Evolutionary conservation across 1,140 invertebrate species (phyloP).

Genomic region (Ladona fulva): DNA sequence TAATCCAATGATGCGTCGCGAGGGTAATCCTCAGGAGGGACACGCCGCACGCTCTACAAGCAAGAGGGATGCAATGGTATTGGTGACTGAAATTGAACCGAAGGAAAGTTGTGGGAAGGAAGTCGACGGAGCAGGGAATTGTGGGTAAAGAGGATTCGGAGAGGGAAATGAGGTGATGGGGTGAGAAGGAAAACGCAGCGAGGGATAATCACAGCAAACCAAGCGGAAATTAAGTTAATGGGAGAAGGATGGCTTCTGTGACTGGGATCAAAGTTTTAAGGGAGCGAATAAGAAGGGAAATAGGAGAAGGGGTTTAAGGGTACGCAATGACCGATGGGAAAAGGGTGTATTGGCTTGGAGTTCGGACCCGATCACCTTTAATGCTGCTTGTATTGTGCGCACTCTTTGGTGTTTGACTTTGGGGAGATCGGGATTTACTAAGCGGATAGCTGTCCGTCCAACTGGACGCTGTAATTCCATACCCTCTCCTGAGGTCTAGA

Average conservation of each 20-base stretch:
- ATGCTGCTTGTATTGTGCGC: too few species aligned
- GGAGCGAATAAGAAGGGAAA: background rate
- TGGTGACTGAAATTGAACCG: conserved; percentile 4
- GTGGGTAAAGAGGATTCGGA: background rate
- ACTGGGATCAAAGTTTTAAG: background rate
- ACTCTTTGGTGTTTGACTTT: too few species aligned
- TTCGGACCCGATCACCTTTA: too few species aligned
- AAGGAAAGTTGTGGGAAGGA: background rate
- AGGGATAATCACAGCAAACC: background rate
- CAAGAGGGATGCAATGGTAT: background rate
- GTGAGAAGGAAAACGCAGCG: too few species aligned
- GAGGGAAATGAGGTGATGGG: background rate
- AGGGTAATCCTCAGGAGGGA: background rate
- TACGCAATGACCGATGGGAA: too few species aligned
- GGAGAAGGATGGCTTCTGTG: background rate
- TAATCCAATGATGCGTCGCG: background rate
- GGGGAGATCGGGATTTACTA: too few species aligned
- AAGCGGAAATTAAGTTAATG: background rate
- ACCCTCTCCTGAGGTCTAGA: too few species aligned
- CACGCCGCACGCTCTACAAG: background rate
- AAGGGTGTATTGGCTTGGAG: too few species aligned
- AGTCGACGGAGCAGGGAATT: background rate
- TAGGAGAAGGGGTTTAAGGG: background rate
- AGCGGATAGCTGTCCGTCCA: too few species aligned
- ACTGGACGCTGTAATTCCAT: too few species aligned